Evolutionary conservation across 2,888 invertebrate species (phyloP).

Genomic region (Dorcus hopei): DNA sequence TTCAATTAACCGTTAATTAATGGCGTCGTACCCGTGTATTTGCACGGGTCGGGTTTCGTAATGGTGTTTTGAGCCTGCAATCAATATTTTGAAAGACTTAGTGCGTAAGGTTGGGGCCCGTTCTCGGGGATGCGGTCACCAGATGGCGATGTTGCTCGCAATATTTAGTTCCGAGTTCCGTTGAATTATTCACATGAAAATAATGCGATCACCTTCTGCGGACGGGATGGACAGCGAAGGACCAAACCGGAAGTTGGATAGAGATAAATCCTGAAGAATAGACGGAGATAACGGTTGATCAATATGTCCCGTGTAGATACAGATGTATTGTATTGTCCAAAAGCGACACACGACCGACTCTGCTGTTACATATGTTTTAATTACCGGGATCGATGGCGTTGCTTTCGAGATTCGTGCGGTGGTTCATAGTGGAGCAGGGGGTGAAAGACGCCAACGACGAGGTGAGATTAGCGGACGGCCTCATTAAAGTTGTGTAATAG

Average conservation of each 20-base stretch:
- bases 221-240: conserved; percentile 22
- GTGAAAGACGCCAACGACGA: conserved; percentile 1
- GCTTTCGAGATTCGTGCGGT: conserved; percentile 41
- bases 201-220: conserved; percentile 36
- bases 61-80: conserved; percentile 53
- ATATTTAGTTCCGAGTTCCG: conserved; percentile 20
- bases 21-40: conserved; percentile 51
- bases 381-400: conserved; percentile 45
- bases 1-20: conserved; percentile 57
- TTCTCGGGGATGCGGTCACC: conserved; percentile 24
- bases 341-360: conserved; percentile 16
- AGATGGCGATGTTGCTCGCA: conserved; percentile 22
- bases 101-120: conserved; percentile 23
- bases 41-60: conserved; percentile 48
- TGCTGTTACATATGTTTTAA: conserved; percentile 46
- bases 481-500: conserved; percentile 50
- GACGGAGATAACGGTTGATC: conserved; percentile 9
- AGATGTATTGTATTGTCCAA: conserved; percentile 22
- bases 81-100: conserved; percentile 46
- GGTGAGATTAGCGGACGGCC: conserved; percentile 44
- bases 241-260: neutral
- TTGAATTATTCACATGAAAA: conserved; percentile 38
- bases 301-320: conserved; percentile 17
- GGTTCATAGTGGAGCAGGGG: conserved; percentile 5
- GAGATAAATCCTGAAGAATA: conserved; percentile 2